phyloP scores from a whole-genome alignment of 37 sponge, comb jelly and placozoan genomes.

The Cliona cf. orientalis region DNA sequence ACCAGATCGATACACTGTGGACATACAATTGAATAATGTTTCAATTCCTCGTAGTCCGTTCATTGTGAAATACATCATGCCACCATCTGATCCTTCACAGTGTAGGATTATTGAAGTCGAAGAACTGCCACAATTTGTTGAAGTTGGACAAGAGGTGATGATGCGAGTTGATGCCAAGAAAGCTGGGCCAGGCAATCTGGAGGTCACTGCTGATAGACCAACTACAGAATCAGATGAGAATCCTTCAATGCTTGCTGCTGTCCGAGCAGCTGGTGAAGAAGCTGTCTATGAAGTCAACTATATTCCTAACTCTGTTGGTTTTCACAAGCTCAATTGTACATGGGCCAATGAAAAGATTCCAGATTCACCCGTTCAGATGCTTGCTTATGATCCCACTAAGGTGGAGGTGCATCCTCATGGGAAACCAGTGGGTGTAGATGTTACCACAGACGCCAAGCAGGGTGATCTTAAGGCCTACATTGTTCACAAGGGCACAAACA shows the following conservation, averaged over 20 bases:
- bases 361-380: slow-evolving; percentile 36
- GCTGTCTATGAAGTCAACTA: slow-evolving; percentile 15
- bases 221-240: not conserved
- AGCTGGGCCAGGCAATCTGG: slow-evolving; percentile 39
- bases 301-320: slow-evolving; percentile 3
- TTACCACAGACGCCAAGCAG: slow-evolving; percentile 26
- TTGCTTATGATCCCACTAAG: slow-evolving; percentile 8
- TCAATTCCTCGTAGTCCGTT: slow-evolving; percentile 55
- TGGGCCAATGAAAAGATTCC: slow-evolving; percentile 10
- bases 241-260: slow-evolving; percentile 1
- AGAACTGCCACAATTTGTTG: slow-evolving; percentile 2
- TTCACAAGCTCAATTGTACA: slow-evolving; percentile 42
- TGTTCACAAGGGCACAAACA: slow-evolving; percentile 21
- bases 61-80: slow-evolving; percentile 45
- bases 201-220: slow-evolving; percentile 27
- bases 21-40: slow-evolving; percentile 37
- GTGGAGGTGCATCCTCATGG: slow-evolving; percentile 14
- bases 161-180: slow-evolving; percentile 22
- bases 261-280: not conserved
- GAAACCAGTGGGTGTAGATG: slow-evolving; percentile 37
- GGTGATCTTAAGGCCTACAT: slow-evolving; percentile 45
- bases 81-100: slow-evolving; percentile 43
- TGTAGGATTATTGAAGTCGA: slow-evolving; percentile 39
- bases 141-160: slow-evolving; percentile 23
- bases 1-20: slow-evolving; percentile 66